phyloP scores from a whole-genome alignment of 2,113 vertebrate species.

The Columba livia region DNA sequence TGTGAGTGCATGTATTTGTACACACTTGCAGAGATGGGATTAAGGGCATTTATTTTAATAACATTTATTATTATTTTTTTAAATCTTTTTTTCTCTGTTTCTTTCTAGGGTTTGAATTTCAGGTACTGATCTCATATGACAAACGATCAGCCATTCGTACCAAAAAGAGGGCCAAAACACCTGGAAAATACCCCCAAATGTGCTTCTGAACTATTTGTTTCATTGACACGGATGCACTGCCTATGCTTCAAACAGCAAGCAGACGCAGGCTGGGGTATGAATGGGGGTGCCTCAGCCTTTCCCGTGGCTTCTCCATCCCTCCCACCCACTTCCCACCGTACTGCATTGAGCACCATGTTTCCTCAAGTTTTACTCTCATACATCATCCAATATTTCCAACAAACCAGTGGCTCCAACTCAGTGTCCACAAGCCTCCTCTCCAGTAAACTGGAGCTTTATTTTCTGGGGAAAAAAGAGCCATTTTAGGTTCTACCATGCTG shows the following conservation, averaged over 20 bases:
- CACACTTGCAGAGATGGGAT: accelerated
- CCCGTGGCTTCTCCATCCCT: accelerated
- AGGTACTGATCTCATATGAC: not conserved
- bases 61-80: not conserved
- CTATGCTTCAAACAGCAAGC: not conserved
- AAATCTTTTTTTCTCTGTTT: not conserved
- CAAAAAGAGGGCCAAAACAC: not conserved
- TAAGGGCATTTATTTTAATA: not conserved
- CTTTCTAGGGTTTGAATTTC: not conserved
- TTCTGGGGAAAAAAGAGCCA: accelerated
- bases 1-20: not conserved
- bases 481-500: not conserved
- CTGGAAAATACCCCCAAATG: not conserved
- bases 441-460: not conserved
- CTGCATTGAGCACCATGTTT: accelerated
- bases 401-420: not conserved
- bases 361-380: not conserved
- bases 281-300: not conserved
- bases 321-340: not conserved
- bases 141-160: not conserved
- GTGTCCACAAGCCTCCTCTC: accelerated
- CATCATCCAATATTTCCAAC: not conserved
- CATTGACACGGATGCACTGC: not conserved
- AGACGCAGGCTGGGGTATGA: not conserved
- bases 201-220: not conserved